Conservation (phyloP, 2,113 vertebrate species). For the Clarias gariepinus region DNA sequence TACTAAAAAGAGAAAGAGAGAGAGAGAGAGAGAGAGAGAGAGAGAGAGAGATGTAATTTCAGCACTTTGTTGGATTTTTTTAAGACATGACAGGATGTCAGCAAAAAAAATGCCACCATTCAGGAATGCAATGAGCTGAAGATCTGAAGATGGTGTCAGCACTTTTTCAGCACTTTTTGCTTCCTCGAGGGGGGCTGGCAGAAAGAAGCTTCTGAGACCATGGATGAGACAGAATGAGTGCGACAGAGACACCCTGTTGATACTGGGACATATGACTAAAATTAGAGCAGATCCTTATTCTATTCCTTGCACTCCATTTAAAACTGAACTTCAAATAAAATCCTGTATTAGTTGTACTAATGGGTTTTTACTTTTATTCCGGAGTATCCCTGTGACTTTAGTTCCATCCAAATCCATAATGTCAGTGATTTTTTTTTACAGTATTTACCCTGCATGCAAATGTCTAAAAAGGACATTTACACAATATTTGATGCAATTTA, state of each 20-base stretch:
- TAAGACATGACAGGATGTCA: conserved; percentile 69
- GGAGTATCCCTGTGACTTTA: background rate
- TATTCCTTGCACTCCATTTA: background rate
- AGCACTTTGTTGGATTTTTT: conserved; percentile 71
- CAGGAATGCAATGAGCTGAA: conserved; percentile 71
- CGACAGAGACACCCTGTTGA: background rate
- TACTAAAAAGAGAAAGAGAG: too few relatives aligned
- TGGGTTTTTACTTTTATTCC: background rate
- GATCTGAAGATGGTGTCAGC: conserved; percentile 75
- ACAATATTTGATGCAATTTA: background rate
- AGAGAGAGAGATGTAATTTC: conserved; percentile 59
- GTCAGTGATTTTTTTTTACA: background rate
- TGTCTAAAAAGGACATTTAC: background rate
- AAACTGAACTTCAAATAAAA: background rate
- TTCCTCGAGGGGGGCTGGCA: conserved; percentile 9
- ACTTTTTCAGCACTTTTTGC: conserved; percentile 74
- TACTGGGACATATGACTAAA: background rate
- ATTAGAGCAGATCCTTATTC: background rate
- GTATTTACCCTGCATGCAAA: background rate
- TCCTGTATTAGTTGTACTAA: background rate
- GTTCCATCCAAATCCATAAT: background rate
- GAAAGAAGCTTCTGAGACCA: background rate
- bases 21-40: background rate
- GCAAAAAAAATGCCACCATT: conserved; percentile 68
- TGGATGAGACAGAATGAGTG: background rate